Evolutionary conservation across 2,888 invertebrate species (phyloP).

Genomic region (Caenorhabditis sp.): DNA sequence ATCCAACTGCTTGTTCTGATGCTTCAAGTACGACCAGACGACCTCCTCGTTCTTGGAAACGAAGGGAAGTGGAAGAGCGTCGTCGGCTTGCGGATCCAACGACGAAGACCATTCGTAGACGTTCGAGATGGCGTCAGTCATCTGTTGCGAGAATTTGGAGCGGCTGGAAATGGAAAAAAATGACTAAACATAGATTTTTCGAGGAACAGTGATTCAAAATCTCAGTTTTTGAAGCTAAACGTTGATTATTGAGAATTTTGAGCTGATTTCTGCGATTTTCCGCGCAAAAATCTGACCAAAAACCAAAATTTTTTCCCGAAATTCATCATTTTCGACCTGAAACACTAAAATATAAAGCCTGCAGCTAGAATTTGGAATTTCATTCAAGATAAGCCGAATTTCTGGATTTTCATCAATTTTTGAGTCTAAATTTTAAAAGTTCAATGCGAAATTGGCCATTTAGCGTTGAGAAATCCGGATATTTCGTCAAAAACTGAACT

Average conservation of each 20-base stretch:
- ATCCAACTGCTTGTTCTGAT: conserved; percentile 62
- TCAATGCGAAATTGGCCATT: no score
- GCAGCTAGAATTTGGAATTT: no score
- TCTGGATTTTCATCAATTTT: neutral
- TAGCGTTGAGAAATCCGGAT: neutral
- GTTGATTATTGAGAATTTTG: neutral
- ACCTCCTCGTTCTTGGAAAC: conserved; percentile 65
- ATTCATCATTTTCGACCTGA: neutral
- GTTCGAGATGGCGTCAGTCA: conserved; percentile 49
- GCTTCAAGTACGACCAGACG: conserved; percentile 65
- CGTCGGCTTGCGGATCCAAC: conserved; percentile 39
- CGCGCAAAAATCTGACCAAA: neutral
- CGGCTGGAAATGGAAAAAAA: conserved; percentile 26
- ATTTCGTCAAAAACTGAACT: no score
- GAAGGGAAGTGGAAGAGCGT: conserved; percentile 62
- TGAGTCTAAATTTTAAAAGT: no score
- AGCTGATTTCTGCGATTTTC: neutral
- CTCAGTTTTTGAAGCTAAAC: neutral
- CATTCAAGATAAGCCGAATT: neutral
- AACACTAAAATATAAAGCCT: no score
- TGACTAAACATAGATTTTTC: neutral
- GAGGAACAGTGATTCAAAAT: neutral
- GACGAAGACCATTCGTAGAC: conserved; percentile 59
- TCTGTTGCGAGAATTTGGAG: conserved; percentile 17
- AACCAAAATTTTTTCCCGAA: no score